Evolutionary conservation across 1,140 invertebrate genomes (phyloP), one percentile per base, ranked within the genome.

Genomic region (Acromyrmex heyeri): DNA sequence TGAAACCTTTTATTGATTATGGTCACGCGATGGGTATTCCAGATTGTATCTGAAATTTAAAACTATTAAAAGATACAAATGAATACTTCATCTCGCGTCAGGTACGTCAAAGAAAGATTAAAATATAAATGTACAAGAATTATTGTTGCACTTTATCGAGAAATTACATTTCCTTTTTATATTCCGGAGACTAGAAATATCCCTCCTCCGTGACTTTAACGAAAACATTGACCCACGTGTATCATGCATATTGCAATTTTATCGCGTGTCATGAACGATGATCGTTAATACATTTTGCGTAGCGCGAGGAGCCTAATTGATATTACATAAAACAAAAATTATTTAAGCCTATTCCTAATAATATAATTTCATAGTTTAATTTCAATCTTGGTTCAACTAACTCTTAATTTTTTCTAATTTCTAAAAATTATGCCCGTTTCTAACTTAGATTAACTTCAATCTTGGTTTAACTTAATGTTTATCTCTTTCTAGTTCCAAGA

Each of bases 141-240:
- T 30, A 50, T 38, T 3, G 34, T 44, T 70, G n/a, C 16, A 53
- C 21, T 18, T 24, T 75, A 61, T 62, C 55, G 55, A 48, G 55
- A 14, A 59, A 50, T 61, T 50, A 14, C 30, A 27, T 48, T 62
- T 50, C 4, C 6, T n/a, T 72, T 82, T 34, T 59, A 48, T 27
- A 48, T 24, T 12, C 6, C 38, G 16, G 44, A 48, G n/a, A 61
- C 14, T 72, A n/a, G 3, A 73, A 73, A 73, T 61, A 48, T 61
- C n/a, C 24, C 67, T 21, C 5, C 67, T 12, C 7, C 38, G 38
- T 73, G 38, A 82, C 55, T 72, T 59, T 30, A 34, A 73, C 79
- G 67, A 82, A 82, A 82, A 61, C 67, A 82, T 73, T 73, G 55
- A 72, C 38, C 69, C 38, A 83, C 38, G 57, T 70, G 38, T 81